Evolutionary conservation across 30 jellyfish, hydroid and myxozoan species (phyloP), one percentile per base, ranked within the genome.

Genomic region (Pelagia noctiluca): DNA sequence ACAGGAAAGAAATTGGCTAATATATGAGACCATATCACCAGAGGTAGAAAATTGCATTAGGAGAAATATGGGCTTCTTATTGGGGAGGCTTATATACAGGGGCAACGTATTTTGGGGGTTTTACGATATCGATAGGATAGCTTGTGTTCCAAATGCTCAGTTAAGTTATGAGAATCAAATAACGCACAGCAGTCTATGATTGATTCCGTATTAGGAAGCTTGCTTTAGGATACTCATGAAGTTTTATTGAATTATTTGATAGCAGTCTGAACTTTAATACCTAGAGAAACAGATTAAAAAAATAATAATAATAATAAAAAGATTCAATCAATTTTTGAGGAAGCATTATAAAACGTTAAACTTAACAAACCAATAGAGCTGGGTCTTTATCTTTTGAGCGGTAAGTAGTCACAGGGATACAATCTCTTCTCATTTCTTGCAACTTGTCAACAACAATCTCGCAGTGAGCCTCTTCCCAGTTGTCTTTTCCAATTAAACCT

Each of bases 401-500:
- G n/a, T n/a, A n/a, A n/a, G 30, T 69, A 63, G 25, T 48, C 29
- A 54, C 25, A 1, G 83, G 75, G 22, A 18, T 63, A 25, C 30
- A 54, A 22, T 80, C 84, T 21, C 26, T 50, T 47, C 62, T 63
- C 28, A 66, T 1, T 29, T 80, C 90, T 65, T 80, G 71, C 63
- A 80, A 48, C 1, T 49, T 35, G 19, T 65, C 90, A 7, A 83
- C 86, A 70, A 69, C 21, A 19, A 30, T 33, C 61, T 70, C 93
- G 53, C 73, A 69, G 75, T 81, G 35, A 2, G 87, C 86, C 36
- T 29, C 42, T 18, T 69, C 93, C 36, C 36, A 35, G 37, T 71
- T 80, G 37, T 80, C 57, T 35, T 80, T 80, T 2, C 90, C 90
- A 46, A 31, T 38, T 24, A 80, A 38, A 3, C 90, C 90, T 80